These are phyloP conservation scores for Phenganax stokvisi DNA, from an alignment of 92 coral and sea anemone species.

Conservation along the genomic window DNA sequence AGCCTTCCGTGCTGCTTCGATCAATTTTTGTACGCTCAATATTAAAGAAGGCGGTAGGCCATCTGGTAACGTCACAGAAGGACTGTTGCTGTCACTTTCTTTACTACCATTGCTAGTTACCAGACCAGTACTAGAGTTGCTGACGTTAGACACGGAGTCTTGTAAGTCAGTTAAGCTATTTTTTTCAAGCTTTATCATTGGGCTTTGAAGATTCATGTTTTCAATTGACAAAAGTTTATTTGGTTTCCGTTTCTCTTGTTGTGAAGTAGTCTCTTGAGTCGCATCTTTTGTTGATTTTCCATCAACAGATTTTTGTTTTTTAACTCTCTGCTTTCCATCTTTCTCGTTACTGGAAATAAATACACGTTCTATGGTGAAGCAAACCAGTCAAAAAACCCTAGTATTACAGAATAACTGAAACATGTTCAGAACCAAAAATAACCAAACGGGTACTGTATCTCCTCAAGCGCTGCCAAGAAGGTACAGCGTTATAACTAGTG, in stretches of 20 bases:
- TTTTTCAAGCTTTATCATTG: conserved; percentile 34
- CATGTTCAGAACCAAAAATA: neutral
- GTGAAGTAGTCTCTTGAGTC: neutral
- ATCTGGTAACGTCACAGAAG: conserved; percentile 56
- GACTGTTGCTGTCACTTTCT: conserved; percentile 22
- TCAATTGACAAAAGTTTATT: neutral
- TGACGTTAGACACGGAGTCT: neutral
- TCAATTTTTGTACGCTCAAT: conserved; percentile 64
- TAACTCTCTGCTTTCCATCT: conserved; percentile 69
- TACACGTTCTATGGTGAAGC: neutral
- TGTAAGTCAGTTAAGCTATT: neutral
- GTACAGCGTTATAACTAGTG: too few relatives aligned
- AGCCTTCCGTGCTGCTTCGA: conserved; percentile 74
- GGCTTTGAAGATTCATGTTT: conserved; percentile 18
- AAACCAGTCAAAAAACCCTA: too few relatives aligned
- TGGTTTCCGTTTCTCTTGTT: conserved; percentile 5
- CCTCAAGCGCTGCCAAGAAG: too few relatives aligned
- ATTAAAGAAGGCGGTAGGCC: conserved; percentile 69
- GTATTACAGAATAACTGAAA: too few relatives aligned
- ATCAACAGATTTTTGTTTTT: conserved; percentile 34
- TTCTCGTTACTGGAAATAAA: conserved; percentile 60
- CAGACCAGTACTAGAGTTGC: neutral
- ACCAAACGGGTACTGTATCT: neutral
- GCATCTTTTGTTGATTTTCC: conserved; percentile 14
- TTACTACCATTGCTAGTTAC: neutral